Evolutionary conservation across 2,113 vertebrate genomes (phyloP).

Genomic region (Cinclus mexicanus): DNA sequence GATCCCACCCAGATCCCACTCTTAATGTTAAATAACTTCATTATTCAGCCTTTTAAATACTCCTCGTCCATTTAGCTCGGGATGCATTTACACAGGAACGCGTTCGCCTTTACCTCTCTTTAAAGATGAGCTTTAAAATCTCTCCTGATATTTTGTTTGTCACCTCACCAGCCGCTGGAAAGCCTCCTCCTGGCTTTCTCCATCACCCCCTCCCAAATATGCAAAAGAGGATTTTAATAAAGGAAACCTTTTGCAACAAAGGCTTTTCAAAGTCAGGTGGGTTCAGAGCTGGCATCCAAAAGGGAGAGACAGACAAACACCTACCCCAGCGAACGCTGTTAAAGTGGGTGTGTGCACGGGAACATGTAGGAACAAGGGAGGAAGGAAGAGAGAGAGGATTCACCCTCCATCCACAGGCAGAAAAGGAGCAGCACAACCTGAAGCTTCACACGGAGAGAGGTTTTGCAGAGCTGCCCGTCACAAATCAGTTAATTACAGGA

Average conservation of each 20-base stretch:
- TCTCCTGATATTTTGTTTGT: neutral
- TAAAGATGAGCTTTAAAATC: neutral
- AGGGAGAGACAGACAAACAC: neutral
- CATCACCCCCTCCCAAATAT: neutral
- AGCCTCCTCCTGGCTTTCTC: neutral
- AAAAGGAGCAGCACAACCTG: neutral
- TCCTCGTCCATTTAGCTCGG: neutral
- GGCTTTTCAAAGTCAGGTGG: neutral
- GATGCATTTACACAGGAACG: rapidly evolving
- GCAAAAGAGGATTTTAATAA: neutral
- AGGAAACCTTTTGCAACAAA: neutral
- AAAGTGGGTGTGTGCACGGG: neutral
- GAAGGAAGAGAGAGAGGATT: neutral
- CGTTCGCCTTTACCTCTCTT: neutral
- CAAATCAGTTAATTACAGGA: neutral
- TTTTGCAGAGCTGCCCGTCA: neutral
- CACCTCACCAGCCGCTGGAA: neutral
- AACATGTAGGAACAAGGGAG: constrained; percentile 12
- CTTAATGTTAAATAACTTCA: neutral
- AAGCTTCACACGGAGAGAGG: neutral
- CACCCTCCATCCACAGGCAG: neutral
- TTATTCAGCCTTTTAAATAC: neutral
- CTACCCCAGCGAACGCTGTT: neutral
- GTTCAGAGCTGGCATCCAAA: neutral
- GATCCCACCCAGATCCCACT: neutral